Evolutionary conservation across 2,113 vertebrate species (phyloP), one percentile per base, ranked within the genome.

Genomic region (Oostethus manadensis): DNA sequence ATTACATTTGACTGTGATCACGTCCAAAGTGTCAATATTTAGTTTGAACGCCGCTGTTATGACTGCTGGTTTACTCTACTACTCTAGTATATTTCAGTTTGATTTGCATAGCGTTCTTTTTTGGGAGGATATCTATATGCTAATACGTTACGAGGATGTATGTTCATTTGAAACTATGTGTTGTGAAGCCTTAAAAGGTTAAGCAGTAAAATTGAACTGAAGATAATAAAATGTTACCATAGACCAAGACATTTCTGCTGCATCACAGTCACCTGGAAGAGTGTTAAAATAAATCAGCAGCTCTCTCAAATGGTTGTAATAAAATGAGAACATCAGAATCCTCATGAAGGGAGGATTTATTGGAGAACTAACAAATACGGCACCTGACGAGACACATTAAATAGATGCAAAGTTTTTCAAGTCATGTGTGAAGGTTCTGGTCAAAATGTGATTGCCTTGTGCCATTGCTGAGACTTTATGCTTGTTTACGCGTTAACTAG

Each of bases 401-500:
- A 33, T 21, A 35, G 13, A 55, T 40, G 35, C 18, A 21, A 3
- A 7, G n/a, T 20, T 20, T 55, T 10, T 40, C 53, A 40, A 55
- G 33, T 55, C 33, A 51, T 16, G 8, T 16, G n/a, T n/a, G 23
- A 17, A 17, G 23, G 16, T 33, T 51, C 15, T 22, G 23, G 26
- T n/a, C 15, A 6, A 14, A 50, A 23, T 49, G 18, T 45, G 51
- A 45, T 59, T 1, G 44, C 15, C 23, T 45, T 50, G 5, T 50
- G 20, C 18, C 15, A 50, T 64, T n/a, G 6, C 9, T 40, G 16
- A 11, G 18, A 51, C 48, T 60, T 43, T 13, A 44, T 35, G 10
- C 73, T 51, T 74, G 51, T 77, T 70, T 72, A 60, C 47, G 48
- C 66, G 58, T 65, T 42, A 42, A 48, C 59, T 23, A 55, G 62